Conservation (phyloP, 1,140 invertebrate species). For the Holotrichia oblita region DNA sequence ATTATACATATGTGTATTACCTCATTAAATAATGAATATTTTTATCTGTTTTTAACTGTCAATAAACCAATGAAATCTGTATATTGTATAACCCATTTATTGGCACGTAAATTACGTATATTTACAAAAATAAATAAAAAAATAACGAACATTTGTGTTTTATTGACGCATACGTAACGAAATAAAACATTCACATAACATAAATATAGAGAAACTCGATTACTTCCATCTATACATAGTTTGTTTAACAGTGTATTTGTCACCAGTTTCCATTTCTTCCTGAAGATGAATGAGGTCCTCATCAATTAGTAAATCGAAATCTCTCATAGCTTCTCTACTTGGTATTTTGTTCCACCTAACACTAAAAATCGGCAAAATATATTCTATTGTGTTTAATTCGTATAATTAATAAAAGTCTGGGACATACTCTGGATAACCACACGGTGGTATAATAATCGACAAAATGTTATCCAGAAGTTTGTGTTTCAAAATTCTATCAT, state of each 20-base stretch:
- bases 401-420: neutral
- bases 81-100: conserved; percentile 14
- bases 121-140: conserved; percentile 22
- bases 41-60: conserved; percentile 2
- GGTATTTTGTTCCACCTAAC: conserved; percentile 92
- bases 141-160: neutral
- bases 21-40: conserved; percentile 16
- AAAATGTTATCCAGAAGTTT: conserved; percentile 96
- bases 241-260: conserved; percentile 22
- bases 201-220: neutral
- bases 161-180: neutral
- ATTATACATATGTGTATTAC: conserved; percentile 17
- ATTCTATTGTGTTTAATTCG: too few relatives aligned
- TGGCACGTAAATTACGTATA: neutral
- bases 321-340: conserved; percentile 79
- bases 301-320: conserved; percentile 90
- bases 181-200: too few relatives aligned
- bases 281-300: conserved; percentile 71
- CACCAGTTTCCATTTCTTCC: conserved; percentile 45
- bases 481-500: conserved; percentile 95
- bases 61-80: neutral
- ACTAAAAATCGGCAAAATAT: conserved; percentile 60
- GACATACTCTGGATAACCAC: conserved; percentile 86
- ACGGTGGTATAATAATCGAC: conserved; percentile 88
- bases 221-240: conserved; percentile 37